Percentiles rank a stretch among this genome's conserved stretches.
These are phyloP conservation scores for Rana temporaria DNA, from an alignment of 2,113 vertebrate species.

Conservation along the genomic window DNA sequence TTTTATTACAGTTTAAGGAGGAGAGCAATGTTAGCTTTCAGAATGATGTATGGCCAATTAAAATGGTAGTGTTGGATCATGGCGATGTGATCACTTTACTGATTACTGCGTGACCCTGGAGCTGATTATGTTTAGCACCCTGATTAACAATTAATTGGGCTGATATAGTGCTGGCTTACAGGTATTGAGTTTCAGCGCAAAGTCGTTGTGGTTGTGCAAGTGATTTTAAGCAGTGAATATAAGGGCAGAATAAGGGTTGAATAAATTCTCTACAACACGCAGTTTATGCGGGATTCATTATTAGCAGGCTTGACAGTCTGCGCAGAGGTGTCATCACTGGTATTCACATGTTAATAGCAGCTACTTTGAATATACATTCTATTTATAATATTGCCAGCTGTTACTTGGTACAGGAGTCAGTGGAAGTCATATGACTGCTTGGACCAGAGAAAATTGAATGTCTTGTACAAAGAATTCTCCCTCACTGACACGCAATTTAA, in stretches of 20 bases:
- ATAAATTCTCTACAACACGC: neutral
- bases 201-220: conserved; percentile 22
- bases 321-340: conserved; percentile 10
- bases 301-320: conserved; percentile 29
- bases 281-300: conserved; percentile 9
- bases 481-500: neutral
- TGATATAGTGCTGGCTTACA: conserved; percentile 51
- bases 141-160: conserved; percentile 57
- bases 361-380: conserved; percentile 31
- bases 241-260: conserved; percentile 1
- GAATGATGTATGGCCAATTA: conserved; percentile 56
- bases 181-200: conserved; percentile 34
- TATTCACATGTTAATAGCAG: conserved; percentile 33
- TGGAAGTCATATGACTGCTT: neutral
- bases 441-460: neutral
- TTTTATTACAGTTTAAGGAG: conserved; percentile 39
- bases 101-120: conserved; percentile 45
- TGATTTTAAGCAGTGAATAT: conserved; percentile 11
- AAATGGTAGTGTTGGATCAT: conserved; percentile 54
- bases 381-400: conserved; percentile 23
- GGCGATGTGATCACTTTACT: conserved; percentile 54
- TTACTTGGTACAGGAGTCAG: conserved; percentile 1
- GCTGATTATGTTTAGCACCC: conserved; percentile 51
- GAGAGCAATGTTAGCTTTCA: conserved; percentile 43
- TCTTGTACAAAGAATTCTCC: neutral